A percentile compares a stretch with the other conserved stretches of the same genome.
Evolutionary conservation across 2,888 invertebrate species (phyloP).

Genomic region (Caradrina kadenii): DNA sequence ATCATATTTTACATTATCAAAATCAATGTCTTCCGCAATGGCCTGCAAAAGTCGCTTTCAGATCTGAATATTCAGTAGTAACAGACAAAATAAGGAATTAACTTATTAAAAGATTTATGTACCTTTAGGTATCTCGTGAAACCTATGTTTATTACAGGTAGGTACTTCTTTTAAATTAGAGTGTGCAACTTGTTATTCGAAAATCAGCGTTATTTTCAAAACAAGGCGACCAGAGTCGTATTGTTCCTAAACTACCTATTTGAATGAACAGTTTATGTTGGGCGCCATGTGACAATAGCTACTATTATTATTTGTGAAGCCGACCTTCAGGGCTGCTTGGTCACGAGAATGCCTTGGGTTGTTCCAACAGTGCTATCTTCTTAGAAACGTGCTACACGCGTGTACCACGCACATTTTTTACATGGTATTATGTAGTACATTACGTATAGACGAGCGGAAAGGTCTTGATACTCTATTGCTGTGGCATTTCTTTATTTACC

Average conservation of each 20-base stretch:
- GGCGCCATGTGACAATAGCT: conserved; percentile 72
- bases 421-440: conserved; percentile 64
- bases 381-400: conserved; percentile 82
- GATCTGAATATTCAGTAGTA: conserved; percentile 39
- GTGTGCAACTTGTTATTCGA: conserved; percentile 27
- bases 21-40: conserved; percentile 16
- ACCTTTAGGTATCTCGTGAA: too few species aligned
- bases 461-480: conserved; percentile 63
- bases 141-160: too few species aligned
- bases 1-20: background rate
- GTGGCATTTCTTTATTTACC: background rate
- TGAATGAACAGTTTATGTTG: conserved; percentile 34
- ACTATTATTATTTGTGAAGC: conserved; percentile 78
- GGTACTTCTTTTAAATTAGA: background rate
- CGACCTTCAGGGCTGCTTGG: conserved; percentile 83
- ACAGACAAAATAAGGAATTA: conserved; percentile 46
- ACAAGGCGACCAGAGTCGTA: conserved; percentile 8
- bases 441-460: conserved; percentile 44
- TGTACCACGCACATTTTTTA: conserved; percentile 83
- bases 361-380: conserved; percentile 83
- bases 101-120: conserved; percentile 25
- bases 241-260: conserved; percentile 3
- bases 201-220: conserved; percentile 36
- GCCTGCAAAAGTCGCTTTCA: conserved; percentile 20
- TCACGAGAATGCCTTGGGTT: conserved; percentile 78